Base-by-base conservation (phyloP, 2,113 vertebrate species). In the Elaphurus davidianus region DNA sequence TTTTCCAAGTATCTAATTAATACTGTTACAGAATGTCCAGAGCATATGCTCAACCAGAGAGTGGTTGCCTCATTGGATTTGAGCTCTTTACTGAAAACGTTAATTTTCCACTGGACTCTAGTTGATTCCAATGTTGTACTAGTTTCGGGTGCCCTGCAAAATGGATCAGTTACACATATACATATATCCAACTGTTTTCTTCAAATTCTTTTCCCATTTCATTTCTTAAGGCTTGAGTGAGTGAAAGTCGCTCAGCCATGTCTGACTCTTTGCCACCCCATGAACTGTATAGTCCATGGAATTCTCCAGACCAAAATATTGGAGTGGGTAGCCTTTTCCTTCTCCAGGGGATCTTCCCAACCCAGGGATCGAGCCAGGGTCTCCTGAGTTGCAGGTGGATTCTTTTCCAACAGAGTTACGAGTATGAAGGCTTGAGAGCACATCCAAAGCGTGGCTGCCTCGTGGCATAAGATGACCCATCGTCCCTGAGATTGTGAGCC, bases 1-100 rank as follows among this genome's bases (percentile, higher is more conserved):
- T 57, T 67, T 82, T 62, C 54, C 54, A 81, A 67, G 57, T 89
- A 57, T 60, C 86, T 93, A 88, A 71, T 21, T 88, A 94, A 71
- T 12, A 78, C 19, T 59, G 40, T 8, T 91, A 40, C 8, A 92
- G 40, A 90, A 57, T 27, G 2, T 15, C 55, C 83, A 52, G 45
- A 36, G 2, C 67, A 47, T 64, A 40, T 27, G n/a, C 16, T 60
- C 47, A 94, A 62, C 60, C 78, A 59, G 52, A 27, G 14, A 59
- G 67, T 43, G 6, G 21, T 1, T 91, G n/a, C 28, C 8, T 10
- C 50, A 82, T 10, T 82, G 64, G 17, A 55, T 60, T 84, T n/a
- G 8, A 90, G 27, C 2, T 67, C 21, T 64, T 27, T 71, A 33
- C 17, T 50, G 27, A 78, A 30, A 50, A 4, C 0, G 3, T 19